A percentile compares a stretch with the other conserved stretches of the same genome.
These are phyloP conservation scores for Patiria miniata DNA, from an alignment of 35 echinoderm and acorn worm species.

Conservation along the genomic window DNA sequence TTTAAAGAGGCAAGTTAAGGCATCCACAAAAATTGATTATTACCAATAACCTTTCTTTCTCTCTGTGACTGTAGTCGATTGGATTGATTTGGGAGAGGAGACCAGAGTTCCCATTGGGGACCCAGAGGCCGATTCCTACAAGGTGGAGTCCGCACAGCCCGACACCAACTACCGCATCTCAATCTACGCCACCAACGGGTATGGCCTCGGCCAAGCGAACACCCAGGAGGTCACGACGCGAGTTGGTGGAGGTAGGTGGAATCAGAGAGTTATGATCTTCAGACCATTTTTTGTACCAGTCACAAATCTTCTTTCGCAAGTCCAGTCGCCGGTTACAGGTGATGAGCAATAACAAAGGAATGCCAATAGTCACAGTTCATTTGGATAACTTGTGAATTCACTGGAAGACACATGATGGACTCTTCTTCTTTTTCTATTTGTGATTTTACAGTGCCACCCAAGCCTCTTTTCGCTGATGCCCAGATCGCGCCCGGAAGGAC, in stretches of 20 bases:
- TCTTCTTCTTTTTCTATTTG: neutral
- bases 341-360: too few relatives aligned
- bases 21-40: too few relatives aligned
- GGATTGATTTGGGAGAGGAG: neutral
- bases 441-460: neutral
- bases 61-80: neutral
- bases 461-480: neutral
- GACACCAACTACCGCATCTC: slow-evolving; percentile 36
- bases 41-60: too few relatives aligned
- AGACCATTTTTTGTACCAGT: neutral
- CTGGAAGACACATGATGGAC: too few relatives aligned
- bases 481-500: neutral
- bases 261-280: too few relatives aligned
- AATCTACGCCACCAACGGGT: neutral
- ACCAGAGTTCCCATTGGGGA: neutral
- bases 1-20: too few relatives aligned
- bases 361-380: too few relatives aligned
- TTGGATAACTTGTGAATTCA: neutral
- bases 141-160: slow-evolving; percentile 38
- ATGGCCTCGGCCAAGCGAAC: neutral
- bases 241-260: slow-evolving; percentile 30
- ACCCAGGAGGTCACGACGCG: slow-evolving; percentile 14
- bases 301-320: too few relatives aligned
- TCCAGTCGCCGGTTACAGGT: too few relatives aligned
- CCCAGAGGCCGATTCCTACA: neutral